Percentiles rank a stretch among this genome's conserved stretches.
Conservation (phyloP, 53 echinoderm and acorn worm species). For the Crossaster papposus region DNA sequence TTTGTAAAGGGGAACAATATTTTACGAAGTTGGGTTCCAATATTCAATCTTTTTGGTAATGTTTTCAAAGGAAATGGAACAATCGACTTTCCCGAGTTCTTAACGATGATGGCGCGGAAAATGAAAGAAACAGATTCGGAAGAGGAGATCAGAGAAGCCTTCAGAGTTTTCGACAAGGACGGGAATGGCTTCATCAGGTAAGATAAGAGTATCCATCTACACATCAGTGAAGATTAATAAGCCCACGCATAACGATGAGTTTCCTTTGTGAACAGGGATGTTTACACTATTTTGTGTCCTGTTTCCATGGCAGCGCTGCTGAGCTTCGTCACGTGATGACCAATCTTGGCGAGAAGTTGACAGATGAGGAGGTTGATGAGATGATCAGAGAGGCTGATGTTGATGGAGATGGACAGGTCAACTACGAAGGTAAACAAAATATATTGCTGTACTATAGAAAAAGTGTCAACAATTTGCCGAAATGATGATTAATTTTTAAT, state of each 20-base stretch:
- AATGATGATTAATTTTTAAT: background rate
- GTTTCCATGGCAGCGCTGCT: slow-evolving; percentile 73
- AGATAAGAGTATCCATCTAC: background rate
- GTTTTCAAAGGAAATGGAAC: slow-evolving; percentile 80
- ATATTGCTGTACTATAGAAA: background rate
- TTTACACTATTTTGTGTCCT: background rate
- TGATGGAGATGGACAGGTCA: slow-evolving; percentile 92
- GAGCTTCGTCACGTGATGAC: slow-evolving; percentile 98
- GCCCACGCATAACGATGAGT: background rate
- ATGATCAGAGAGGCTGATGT: slow-evolving; percentile 96
- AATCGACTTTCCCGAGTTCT: slow-evolving; percentile 94
- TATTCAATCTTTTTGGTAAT: background rate
- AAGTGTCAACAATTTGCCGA: background rate
- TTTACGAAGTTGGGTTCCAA: too few species aligned
- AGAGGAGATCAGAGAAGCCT: slow-evolving; percentile 95
- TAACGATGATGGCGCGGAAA: slow-evolving; percentile 96
- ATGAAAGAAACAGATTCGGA: slow-evolving; percentile 89
- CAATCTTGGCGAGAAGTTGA: slow-evolving; percentile 93
- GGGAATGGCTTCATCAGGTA: slow-evolving; percentile 94
- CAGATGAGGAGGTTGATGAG: slow-evolving; percentile 94
- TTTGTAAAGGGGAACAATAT: too few species aligned
- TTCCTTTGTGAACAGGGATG: background rate
- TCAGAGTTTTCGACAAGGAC: slow-evolving; percentile 94
- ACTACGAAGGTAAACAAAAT: slow-evolving; percentile 76
- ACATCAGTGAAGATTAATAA: background rate